phyloP scores from a whole-genome alignment of 2,797 vertebrate genomes.

The Tiaroga cobitis region DNA sequence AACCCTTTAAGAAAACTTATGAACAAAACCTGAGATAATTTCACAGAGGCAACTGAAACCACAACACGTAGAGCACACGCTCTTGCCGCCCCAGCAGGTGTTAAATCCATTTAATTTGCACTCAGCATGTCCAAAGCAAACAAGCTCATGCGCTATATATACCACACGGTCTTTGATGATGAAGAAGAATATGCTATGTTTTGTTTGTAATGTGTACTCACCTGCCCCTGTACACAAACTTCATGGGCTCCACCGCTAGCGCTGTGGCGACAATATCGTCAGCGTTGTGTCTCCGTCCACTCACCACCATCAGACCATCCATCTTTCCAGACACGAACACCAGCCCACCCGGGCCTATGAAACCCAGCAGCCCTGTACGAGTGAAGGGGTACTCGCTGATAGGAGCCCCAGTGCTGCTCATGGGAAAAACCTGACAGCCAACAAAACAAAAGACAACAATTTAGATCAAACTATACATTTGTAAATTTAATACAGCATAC shows the following conservation, averaged over 20 bases:
- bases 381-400: constrained; percentile 97
- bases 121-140: constrained; percentile 44
- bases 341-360: constrained; percentile 94
- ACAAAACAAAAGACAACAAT: constrained; percentile 19
- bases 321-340: constrained; percentile 98
- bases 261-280: constrained; percentile 98
- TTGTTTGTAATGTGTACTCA: constrained; percentile 68
- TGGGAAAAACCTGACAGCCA: constrained; percentile 89
- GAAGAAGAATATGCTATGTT: not conserved
- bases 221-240: constrained; percentile 98
- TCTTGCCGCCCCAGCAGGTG: constrained; percentile 22
- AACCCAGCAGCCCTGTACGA: constrained; percentile 93
- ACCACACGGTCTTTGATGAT: not conserved
- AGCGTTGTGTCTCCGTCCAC: constrained; percentile 94
- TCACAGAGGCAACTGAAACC: not conserved
- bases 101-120: constrained; percentile 42
- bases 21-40: not conserved
- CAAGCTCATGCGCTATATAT: constrained; percentile 20
- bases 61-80: not conserved
- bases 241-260: constrained; percentile 97
- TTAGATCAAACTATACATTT: not conserved
- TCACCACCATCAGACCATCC: constrained; percentile 99
- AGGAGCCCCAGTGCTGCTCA: constrained; percentile 88
- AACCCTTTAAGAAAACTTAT: not conserved
- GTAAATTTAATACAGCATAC: not conserved